Conservation (phyloP, 1,140 invertebrate species). For the Sycophaga agraensis region DNA sequence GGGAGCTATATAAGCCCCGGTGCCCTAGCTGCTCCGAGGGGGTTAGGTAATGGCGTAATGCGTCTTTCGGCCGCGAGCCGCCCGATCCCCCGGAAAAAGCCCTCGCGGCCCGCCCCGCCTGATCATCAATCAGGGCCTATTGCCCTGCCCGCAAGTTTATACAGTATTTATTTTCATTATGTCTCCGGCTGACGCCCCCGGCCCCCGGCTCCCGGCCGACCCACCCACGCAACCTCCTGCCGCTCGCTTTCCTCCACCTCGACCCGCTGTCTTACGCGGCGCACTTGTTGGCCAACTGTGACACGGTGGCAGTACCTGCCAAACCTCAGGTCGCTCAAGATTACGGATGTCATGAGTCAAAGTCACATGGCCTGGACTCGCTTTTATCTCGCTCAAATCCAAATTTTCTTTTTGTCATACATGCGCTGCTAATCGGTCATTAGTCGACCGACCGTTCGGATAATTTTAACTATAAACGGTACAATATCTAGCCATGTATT, state of each 20-base stretch:
- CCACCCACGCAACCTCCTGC: too few relatives aligned
- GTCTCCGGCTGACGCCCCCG: conserved; percentile 1
- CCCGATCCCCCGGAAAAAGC: conserved; percentile 18
- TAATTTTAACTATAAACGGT: too few relatives aligned
- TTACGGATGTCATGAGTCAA: too few relatives aligned
- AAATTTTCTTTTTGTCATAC: too few relatives aligned
- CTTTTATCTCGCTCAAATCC: conserved; percentile 16
- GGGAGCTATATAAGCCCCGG: conserved; percentile 21
- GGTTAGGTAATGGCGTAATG: conserved; percentile 54
- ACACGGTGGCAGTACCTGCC: too few relatives aligned
- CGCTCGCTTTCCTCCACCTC: neutral
- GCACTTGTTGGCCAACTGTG: too few relatives aligned
- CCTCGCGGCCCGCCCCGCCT: conserved; percentile 33
- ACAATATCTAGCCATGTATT: too few relatives aligned
- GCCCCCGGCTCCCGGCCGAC: too few relatives aligned
- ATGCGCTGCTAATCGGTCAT: too few relatives aligned
- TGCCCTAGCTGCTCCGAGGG: conserved; percentile 48
- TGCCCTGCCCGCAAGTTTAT: conserved; percentile 51
- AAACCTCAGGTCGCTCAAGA: too few relatives aligned
- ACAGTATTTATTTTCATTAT: conserved; percentile 60
- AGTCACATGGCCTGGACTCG: too few relatives aligned
- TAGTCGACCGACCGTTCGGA: too few relatives aligned
- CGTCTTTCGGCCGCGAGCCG: conserved; percentile 41
- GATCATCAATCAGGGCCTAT: conserved; percentile 56
- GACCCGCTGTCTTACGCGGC: neutral